Conservation (phyloP, 1,140 invertebrate genomes). For the Drosophila sp. region DNA sequence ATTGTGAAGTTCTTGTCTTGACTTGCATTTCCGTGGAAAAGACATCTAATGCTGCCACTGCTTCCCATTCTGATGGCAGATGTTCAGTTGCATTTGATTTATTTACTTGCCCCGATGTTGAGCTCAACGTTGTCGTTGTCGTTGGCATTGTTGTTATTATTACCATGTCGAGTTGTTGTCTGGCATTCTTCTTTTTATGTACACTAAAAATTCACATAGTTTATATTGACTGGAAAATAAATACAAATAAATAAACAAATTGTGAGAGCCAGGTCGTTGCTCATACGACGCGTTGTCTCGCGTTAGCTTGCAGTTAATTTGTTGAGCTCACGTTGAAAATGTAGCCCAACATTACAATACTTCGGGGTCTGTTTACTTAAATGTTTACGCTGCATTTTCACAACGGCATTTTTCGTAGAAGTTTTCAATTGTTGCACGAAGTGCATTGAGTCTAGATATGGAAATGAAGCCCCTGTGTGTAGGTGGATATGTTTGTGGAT, state of each 20-base stretch:
- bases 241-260: constrained; percentile 80
- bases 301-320: constrained; percentile 62
- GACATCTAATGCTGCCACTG: constrained; percentile 40
- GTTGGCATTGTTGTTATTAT: constrained; percentile 49
- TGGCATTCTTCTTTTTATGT: constrained; percentile 65
- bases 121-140: constrained; percentile 16
- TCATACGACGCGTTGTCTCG: constrained; percentile 69
- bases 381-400: constrained; percentile 76
- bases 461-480: constrained; percentile 26
- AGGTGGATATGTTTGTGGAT: constrained; percentile 26
- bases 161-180: constrained; percentile 32
- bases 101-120: constrained; percentile 67
- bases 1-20: constrained; percentile 23
- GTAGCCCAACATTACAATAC: neutral
- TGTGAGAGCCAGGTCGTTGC: constrained; percentile 43
- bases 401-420: constrained; percentile 74
- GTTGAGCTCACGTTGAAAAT: constrained; percentile 56
- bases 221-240: constrained; percentile 83
- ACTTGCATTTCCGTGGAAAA: constrained; percentile 59
- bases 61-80: constrained; percentile 13
- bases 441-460: constrained; percentile 35
- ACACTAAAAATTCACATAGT: constrained; percentile 80
- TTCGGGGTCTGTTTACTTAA: constrained; percentile 56
- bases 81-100: constrained; percentile 69
- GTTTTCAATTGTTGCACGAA: constrained; percentile 73